Conservation (phyloP, 2,797 vertebrate species). For the Crenuchus spilurus region DNA sequence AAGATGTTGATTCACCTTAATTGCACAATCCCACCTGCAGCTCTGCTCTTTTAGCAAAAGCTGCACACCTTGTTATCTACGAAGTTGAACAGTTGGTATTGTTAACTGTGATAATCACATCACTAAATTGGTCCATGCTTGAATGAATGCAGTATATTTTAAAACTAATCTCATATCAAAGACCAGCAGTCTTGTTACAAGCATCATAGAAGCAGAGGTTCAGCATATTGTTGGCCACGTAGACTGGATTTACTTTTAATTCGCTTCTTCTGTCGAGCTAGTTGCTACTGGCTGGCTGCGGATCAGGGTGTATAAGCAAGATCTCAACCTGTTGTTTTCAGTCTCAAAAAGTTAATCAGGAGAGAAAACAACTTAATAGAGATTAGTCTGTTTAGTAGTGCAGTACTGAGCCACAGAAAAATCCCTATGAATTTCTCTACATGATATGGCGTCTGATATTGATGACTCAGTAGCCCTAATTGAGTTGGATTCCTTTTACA, state of each 20-base stretch:
- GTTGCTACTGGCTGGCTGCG: constrained; percentile 16
- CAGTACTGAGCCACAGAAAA: background rate
- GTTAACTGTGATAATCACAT: constrained; percentile 15
- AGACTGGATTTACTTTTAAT: constrained; percentile 28
- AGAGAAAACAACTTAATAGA: constrained; percentile 21
- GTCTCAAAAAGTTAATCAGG: constrained; percentile 17
- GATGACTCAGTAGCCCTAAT: too few species aligned
- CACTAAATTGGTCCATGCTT: constrained; percentile 15
- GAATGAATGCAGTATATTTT: constrained; percentile 11
- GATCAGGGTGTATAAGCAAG: constrained; percentile 10
- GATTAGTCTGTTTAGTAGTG: constrained; percentile 13
- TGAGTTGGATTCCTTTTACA: too few species aligned
- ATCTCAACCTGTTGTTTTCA: constrained; percentile 7
- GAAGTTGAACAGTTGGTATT: constrained; percentile 3
- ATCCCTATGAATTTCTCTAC: too few species aligned
- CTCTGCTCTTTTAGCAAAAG: background rate
- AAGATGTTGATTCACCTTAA: constrained; percentile 39
- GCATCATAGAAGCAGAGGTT: background rate
- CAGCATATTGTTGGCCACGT: background rate
- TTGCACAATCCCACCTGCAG: constrained; percentile 23
- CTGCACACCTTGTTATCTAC: constrained; percentile 10
- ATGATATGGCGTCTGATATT: too few species aligned
- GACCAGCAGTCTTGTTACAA: background rate
- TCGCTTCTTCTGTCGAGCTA: background rate
- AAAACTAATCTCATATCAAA: background rate